Conservation (phyloP, 2,888 invertebrate species). For the Tridacna crocea region DNA sequence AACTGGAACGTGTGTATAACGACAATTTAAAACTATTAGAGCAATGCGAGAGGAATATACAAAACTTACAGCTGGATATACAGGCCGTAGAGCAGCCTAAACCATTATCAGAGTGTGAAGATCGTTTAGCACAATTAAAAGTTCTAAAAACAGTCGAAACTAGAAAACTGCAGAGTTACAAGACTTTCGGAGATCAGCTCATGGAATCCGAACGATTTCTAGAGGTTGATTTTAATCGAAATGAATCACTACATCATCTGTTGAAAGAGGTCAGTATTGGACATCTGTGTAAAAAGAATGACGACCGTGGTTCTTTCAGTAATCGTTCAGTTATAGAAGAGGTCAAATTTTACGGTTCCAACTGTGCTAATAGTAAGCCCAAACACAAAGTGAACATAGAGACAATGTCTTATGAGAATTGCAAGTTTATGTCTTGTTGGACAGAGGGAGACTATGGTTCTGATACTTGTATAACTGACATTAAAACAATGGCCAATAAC, state of each 20-base stretch:
- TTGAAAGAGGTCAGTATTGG: neutral
- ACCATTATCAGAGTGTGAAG: neutral
- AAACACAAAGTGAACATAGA: no score
- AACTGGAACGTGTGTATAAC: neutral
- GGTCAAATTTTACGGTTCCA: no score
- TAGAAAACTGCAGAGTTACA: neutral
- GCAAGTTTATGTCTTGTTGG: neutral
- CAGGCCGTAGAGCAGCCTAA: neutral
- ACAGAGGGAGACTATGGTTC: constrained; percentile 14
- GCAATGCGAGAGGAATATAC: neutral
- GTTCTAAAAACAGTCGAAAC: neutral
- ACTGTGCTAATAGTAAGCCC: no score
- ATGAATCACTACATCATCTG: neutral
- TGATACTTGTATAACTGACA: constrained; percentile 7
- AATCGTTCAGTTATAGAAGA: neutral
- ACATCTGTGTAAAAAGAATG: neutral
- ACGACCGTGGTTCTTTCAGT: neutral
- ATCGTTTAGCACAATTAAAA: neutral
- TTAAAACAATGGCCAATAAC: neutral
- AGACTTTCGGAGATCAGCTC: no score
- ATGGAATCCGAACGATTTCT: neutral
- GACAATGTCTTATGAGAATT: no score
- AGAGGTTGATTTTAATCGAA: neutral
- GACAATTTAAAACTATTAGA: neutral
- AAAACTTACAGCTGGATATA: neutral